A percentile compares a stretch with the other conserved stretches of the same genome.
These are phyloP conservation scores for Macrobrachium rosenbergii DNA, from an alignment of 1,140 invertebrate species.

Conservation along the genomic window DNA sequence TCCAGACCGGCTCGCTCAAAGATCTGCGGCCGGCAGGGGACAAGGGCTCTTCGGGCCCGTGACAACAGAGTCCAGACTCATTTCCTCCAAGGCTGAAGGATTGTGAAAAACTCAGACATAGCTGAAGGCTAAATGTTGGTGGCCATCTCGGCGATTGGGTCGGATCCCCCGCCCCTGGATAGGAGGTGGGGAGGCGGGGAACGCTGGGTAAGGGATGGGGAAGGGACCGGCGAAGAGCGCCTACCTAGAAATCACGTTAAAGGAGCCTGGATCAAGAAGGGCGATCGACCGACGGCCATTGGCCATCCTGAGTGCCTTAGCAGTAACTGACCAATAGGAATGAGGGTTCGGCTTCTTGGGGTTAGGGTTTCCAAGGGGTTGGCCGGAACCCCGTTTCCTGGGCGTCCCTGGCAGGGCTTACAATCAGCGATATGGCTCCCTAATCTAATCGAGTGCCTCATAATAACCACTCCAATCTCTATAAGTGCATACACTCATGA, in stretches of 20 bases:
- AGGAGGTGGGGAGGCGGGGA: neutral
- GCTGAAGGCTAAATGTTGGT: slow-evolving; percentile 34
- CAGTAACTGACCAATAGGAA: slow-evolving; percentile 50
- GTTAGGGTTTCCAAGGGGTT: slow-evolving; percentile 15
- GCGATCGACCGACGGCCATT: slow-evolving; percentile 47
- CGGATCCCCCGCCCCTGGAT: neutral
- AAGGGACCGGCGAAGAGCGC: neutral
- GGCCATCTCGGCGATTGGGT: slow-evolving; percentile 48
- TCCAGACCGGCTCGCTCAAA: slow-evolving; percentile 28
- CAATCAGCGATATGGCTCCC: slow-evolving; percentile 64
- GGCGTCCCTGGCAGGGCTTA: slow-evolving; percentile 33
- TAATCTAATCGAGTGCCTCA: slow-evolving; percentile 65
- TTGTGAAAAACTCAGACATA: slow-evolving; percentile 28
- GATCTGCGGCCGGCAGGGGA: neutral
- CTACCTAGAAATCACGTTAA: slow-evolving; percentile 55
- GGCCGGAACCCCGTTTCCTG: slow-evolving; percentile 16
- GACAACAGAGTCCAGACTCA: neutral
- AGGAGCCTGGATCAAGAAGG: slow-evolving; percentile 32
- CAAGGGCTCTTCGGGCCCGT: neutral
- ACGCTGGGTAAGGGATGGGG: neutral
- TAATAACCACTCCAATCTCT: slow-evolving; percentile 66
- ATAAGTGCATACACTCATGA: slow-evolving; percentile 67
- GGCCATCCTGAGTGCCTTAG: slow-evolving; percentile 18
- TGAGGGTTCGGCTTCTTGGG: slow-evolving; percentile 40
- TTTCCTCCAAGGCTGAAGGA: slow-evolving; percentile 7